Percentiles rank a stretch among this genome's conserved stretches.
Evolutionary conservation across 2,888 invertebrate genomes (phyloP).

Genomic region (Caenorhabditis drosophilae): DNA sequence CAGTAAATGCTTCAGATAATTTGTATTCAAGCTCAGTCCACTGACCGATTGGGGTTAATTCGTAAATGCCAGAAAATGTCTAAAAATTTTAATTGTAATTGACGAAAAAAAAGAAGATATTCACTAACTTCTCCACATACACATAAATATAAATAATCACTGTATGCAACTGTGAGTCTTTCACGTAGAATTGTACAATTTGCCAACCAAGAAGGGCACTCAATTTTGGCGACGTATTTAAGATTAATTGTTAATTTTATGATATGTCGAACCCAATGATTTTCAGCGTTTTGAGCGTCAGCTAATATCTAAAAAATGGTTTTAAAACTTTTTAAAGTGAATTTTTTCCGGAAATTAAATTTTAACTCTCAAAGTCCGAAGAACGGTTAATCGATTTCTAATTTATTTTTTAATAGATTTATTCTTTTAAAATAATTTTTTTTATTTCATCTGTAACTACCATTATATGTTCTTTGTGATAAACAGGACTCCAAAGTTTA

Average conservation of each 20-base stretch:
- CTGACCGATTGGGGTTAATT: constrained; percentile 46
- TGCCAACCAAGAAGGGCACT: constrained; percentile 47
- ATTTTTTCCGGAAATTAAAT: no score
- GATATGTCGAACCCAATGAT: constrained; percentile 44
- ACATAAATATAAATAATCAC: constrained; percentile 49
- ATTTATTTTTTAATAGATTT: no score
- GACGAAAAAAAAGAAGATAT: neutral
- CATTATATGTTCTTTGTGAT: constrained; percentile 48
- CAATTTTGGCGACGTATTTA: constrained; percentile 50
- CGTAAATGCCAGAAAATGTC: constrained; percentile 53
- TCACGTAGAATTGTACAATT: constrained; percentile 43
- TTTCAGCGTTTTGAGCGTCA: constrained; percentile 29
- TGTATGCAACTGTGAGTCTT: constrained; percentile 46
- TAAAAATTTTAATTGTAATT: no score
- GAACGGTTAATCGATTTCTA: no score
- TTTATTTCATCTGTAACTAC: no score
- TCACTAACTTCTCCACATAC: constrained; percentile 46
- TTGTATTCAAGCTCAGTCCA: constrained; percentile 56
- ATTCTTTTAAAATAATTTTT: no score
- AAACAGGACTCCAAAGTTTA: constrained; percentile 37
- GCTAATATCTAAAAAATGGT: constrained; percentile 37
- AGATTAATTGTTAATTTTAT: constrained; percentile 40
- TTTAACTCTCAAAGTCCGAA: no score
- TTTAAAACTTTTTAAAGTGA: no score
- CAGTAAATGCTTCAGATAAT: constrained; percentile 47